Evolutionary conservation across 2,797 vertebrate genomes (phyloP).

Genomic region (Eutrigla gurnardus): DNA sequence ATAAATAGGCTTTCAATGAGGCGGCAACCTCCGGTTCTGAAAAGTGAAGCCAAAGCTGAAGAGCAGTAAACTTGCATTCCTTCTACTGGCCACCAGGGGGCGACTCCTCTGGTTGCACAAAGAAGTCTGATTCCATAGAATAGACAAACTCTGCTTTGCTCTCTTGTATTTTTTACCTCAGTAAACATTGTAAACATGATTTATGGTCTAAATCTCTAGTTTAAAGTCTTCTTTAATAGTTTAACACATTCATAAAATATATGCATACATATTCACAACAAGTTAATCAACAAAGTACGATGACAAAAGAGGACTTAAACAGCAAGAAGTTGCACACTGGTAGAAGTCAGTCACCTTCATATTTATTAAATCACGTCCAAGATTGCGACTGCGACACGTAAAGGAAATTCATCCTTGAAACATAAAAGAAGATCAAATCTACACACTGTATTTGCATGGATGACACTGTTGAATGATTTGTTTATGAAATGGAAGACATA

Average conservation of each 20-base stretch:
- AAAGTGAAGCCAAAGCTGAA: too few species aligned
- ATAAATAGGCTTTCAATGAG: not conserved
- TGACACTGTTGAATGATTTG: not conserved
- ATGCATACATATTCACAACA: not conserved
- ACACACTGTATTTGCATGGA: not conserved
- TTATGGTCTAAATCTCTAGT: too few species aligned
- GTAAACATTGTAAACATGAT: too few species aligned
- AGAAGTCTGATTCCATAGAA: too few species aligned
- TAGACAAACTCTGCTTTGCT: too few species aligned
- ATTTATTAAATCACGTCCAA: not conserved
- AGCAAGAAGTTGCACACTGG: not conserved
- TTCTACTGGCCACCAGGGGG: too few species aligned
- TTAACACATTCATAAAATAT: not conserved
- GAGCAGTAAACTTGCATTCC: too few species aligned
- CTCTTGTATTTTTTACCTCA: too few species aligned
- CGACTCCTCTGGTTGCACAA: too few species aligned
- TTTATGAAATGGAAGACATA: slow-evolving; percentile 22
- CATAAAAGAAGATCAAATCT: not conserved
- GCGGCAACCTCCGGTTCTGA: too few species aligned
- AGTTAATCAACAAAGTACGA: not conserved
- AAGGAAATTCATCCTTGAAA: not conserved
- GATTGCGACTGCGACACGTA: not conserved
- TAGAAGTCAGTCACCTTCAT: not conserved
- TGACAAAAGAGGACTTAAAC: not conserved
- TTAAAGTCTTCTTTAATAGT: too few species aligned